These are phyloP conservation scores for Thereva unica DNA, from an alignment of 2,888 invertebrate species.

Conservation along the genomic window DNA sequence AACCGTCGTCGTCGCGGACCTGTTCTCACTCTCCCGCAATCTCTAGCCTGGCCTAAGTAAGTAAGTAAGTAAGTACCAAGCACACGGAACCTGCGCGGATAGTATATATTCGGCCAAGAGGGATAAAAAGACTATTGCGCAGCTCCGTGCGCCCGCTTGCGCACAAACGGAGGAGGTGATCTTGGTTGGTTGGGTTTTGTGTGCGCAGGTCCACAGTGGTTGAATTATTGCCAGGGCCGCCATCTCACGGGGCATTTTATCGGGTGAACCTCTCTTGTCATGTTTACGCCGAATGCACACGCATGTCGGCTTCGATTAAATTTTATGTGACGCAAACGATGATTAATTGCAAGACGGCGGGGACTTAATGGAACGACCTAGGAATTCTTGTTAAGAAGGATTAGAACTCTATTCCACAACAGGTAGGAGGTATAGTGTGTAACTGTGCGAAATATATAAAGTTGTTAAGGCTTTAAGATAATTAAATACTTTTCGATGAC, in stretches of 20 bases:
- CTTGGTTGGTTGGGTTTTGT: background rate
- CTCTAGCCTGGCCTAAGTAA: too few species aligned
- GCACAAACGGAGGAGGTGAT: too few species aligned
- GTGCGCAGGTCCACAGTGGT: conserved; percentile 20
- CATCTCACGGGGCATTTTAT: conserved; percentile 27
- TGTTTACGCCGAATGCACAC: conserved; percentile 44
- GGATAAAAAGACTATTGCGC: too few species aligned
- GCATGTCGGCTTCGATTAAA: conserved; percentile 42
- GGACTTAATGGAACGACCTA: background rate
- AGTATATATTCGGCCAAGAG: too few species aligned
- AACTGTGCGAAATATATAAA: too few species aligned
- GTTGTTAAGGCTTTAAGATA: conserved; percentile 4
- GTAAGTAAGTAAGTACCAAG: too few species aligned
- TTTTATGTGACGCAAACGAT: conserved; percentile 41
- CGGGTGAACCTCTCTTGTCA: conserved; percentile 42
- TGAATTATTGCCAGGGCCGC: conserved; percentile 23
- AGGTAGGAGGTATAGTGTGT: conserved; percentile 22
- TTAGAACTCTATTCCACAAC: conserved; percentile 7
- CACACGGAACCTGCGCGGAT: too few species aligned
- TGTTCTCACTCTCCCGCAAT: too few species aligned
- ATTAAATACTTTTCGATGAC: background rate
- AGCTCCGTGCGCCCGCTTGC: too few species aligned
- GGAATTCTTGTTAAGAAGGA: background rate
- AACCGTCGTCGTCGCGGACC: too few species aligned
- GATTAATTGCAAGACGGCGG: conserved; percentile 41